Conservation (phyloP, 2,113 vertebrate genomes). For the Etheostoma spectabile region DNA sequence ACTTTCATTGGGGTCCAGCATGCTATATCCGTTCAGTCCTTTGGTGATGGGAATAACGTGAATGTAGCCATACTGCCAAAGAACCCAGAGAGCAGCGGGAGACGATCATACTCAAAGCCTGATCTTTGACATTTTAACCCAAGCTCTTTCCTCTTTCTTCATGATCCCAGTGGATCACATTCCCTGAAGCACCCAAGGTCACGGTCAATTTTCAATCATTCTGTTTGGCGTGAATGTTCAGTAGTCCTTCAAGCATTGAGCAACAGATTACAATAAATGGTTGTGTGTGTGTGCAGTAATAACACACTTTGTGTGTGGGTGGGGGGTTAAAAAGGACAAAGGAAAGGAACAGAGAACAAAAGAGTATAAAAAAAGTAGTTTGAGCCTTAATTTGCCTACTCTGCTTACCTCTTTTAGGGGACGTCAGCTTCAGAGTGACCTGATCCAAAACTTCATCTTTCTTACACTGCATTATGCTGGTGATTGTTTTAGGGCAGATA, state of each 20-base stretch:
- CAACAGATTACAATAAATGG: constrained; percentile 37
- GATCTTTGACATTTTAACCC: constrained; percentile 65
- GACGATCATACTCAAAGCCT: constrained; percentile 55
- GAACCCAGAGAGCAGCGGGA: constrained; percentile 56
- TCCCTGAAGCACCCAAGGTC: constrained; percentile 55
- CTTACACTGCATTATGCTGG: constrained; percentile 79
- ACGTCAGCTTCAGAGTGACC: constrained; percentile 82
- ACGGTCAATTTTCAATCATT: constrained; percentile 56
- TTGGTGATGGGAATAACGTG: constrained; percentile 52
- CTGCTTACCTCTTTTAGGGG: constrained; percentile 85
- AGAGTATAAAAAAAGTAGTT: not conserved
- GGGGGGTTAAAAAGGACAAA: not conserved
- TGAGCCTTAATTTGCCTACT: not conserved
- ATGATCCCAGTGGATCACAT: constrained; percentile 52
- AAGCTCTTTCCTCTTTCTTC: constrained; percentile 16
- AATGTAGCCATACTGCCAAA: constrained; percentile 54
- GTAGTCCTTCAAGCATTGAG: constrained; percentile 16
- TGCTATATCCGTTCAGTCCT: constrained; percentile 76
- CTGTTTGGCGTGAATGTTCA: constrained; percentile 47
- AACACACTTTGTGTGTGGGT: constrained; percentile 33
- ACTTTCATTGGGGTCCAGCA: constrained; percentile 45
- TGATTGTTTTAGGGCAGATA: constrained; percentile 77
- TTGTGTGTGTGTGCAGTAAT: constrained; percentile 26
- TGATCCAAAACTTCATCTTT: constrained; percentile 75
- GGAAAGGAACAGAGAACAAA: not conserved